phyloP scores from a whole-genome alignment of 2,797 vertebrate genomes.

The Limnodromus scolopaceus region DNA sequence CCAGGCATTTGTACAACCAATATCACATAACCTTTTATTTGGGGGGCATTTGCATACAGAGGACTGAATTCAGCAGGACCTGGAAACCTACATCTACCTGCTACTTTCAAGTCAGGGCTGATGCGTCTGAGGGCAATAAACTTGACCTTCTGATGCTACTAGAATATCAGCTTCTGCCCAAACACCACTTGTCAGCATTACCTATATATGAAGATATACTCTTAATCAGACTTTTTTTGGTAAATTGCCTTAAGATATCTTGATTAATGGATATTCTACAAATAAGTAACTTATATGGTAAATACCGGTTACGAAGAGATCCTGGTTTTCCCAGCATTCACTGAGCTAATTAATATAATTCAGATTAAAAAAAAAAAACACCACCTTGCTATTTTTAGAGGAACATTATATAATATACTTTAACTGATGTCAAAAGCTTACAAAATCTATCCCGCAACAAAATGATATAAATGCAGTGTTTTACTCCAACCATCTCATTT shows the following conservation, averaged over 20 bases:
- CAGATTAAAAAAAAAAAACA: neutral
- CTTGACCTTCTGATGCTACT: neutral
- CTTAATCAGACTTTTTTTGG: neutral
- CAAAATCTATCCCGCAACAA: constrained; percentile 12
- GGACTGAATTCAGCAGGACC: neutral
- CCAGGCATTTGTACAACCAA: neutral
- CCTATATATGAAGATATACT: neutral
- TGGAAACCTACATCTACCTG: neutral
- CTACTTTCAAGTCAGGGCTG: neutral
- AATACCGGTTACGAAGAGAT: neutral
- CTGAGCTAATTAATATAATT: constrained; percentile 11
- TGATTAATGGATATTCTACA: neutral
- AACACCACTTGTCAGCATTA: neutral
- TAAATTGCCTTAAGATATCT: neutral
- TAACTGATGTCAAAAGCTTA: constrained; percentile 28
- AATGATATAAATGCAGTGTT: neutral
- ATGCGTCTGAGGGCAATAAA: neutral
- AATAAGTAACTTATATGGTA: neutral
- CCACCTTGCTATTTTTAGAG: constrained; percentile 24
- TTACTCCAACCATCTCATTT: neutral
- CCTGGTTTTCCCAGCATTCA: neutral
- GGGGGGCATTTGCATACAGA: neutral
- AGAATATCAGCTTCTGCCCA: neutral
- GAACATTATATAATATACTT: constrained; percentile 33
- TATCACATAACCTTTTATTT: neutral